Base-by-base conservation (phyloP, 2,797 vertebrate species). In the Euphonia xanthogaster region DNA sequence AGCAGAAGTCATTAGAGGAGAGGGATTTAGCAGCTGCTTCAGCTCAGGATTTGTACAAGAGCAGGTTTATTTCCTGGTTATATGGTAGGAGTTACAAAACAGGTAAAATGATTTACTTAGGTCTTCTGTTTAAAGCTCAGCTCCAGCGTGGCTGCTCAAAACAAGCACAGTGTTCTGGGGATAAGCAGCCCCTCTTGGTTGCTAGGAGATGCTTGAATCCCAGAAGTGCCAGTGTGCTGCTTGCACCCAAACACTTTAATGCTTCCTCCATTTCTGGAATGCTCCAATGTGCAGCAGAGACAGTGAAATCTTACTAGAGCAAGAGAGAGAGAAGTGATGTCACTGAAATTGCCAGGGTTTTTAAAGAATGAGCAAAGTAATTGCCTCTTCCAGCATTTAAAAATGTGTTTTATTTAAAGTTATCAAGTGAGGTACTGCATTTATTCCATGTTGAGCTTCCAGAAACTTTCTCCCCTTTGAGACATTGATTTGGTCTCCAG, bases 21-120 rank as follows among this genome's bases (percentile, higher is more conserved):
- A 82, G 80, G 82, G 94, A 90, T 96, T 93, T 96, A 91, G 77
- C 86, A 96, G 90, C 90, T 96, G 91, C 72, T 83, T 6, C 47
- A 82, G 88, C 54, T 54, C 12, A 6, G 77, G 37, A 35, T 74
- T 87, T 76, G 40, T 48, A 33, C 31, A 42, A 33, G 68, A 87
- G 42, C 12, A 65, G 77, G 30, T 12, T 92, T 57, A 54, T 76
- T 87, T 85, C 88, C 77, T 60, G 10, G 40, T 80, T 80, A 9
- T 79, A 14, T 70, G 25, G 44, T 20, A 85, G 48, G 14, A 37
- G 19, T 57, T 71, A 63, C 14, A 88, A 39, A 91, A 8, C 30
- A 88, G 48, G 72, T 87, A 30, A 48, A 85, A 55, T 60, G 24
- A 40, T 85, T 85, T 89, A 57, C 75, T 70, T 48, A n/a, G 19